Evolutionary conservation across 1,140 invertebrate genomes (phyloP).

Genomic region (Cydia splendana): DNA sequence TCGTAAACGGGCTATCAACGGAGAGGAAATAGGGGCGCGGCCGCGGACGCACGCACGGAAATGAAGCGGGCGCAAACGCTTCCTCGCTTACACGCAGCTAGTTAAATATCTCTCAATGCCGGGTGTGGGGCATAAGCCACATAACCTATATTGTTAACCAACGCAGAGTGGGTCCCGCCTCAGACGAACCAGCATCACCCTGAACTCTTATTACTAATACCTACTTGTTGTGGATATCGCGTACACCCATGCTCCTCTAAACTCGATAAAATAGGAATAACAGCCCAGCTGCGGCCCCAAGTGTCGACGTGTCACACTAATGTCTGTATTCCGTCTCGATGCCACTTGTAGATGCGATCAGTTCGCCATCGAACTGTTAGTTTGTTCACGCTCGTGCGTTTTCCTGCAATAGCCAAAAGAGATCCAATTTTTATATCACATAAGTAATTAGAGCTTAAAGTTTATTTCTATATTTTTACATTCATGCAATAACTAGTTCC

Average conservation of each 20-base stretch:
- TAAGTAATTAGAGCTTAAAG: too few relatives aligned
- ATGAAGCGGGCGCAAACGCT: slow-evolving; percentile 52
- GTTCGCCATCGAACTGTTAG: background rate
- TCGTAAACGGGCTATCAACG: slow-evolving; percentile 49
- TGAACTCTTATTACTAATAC: too few relatives aligned
- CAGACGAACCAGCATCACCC: background rate
- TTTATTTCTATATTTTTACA: too few relatives aligned
- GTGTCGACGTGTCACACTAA: background rate
- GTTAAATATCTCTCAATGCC: slow-evolving; percentile 32
- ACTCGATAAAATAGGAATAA: background rate
- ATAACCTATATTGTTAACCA: background rate
- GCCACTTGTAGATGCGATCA: slow-evolving; percentile 4
- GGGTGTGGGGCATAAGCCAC: background rate
- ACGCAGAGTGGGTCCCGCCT: background rate
- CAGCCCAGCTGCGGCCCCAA: slow-evolving; percentile 6
- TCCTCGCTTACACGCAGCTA: slow-evolving; percentile 44
- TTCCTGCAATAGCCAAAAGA: too few relatives aligned
- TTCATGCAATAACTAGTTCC: too few relatives aligned
- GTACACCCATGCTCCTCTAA: background rate
- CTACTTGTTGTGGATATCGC: background rate
- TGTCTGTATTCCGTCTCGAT: slow-evolving; percentile 19
- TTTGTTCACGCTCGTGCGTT: background rate
- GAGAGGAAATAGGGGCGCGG: slow-evolving; percentile 52
- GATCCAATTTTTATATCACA: too few relatives aligned
- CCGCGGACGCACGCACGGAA: slow-evolving; percentile 57